Evolutionary conservation across 2,113 vertebrate species (phyloP), one percentile per base, ranked within the genome.

Genomic region (Baryphthengus martii): DNA sequence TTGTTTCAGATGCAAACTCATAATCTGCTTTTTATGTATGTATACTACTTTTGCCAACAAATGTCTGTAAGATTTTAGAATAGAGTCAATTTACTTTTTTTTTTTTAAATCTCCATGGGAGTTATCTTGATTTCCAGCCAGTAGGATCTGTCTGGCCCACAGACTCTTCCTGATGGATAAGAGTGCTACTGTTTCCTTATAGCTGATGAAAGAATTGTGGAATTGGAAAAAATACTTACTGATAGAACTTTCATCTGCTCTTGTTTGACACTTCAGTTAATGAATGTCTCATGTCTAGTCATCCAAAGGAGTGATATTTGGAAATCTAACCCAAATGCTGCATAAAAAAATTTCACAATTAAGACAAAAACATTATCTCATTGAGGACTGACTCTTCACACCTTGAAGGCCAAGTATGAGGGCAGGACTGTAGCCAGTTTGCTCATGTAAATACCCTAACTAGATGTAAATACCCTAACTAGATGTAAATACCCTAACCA

Each of bases 41-140:
- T 74, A 5, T 67, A 40, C 24, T 42, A 61, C 50, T 90, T 94
- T 89, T 91, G 90, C 90, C 83, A 93, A 74, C 29, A 94, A 85
- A 83, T 52, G 55, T 66, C 88, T 88, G 70, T 42, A 79, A 79
- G 77, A 56, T 83, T 88, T 91, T 91, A 92, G 40, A 91, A 68
- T 53, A 53, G 56, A 76, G 47, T 91, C 42, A 75, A 5, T 71
- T 85, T 83, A 19, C n/a, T 62, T 37, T 42, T 40, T 74, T 65
- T 42, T 67, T 56, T 71, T 58, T 16, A 26, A 88, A 21, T 74
- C 63, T 90, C 68, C 18, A 4, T 77, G 85, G 82, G 79, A 94
- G 56, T 77, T 84, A 21, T n/a, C 55, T 95, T 96, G 89, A 82
- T 94, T 94, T 95, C n/a, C 71, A 93, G 92, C 93, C 93, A 95